Conservation (phyloP, 1,140 invertebrate genomes). For the Procambarus clarkii region DNA sequence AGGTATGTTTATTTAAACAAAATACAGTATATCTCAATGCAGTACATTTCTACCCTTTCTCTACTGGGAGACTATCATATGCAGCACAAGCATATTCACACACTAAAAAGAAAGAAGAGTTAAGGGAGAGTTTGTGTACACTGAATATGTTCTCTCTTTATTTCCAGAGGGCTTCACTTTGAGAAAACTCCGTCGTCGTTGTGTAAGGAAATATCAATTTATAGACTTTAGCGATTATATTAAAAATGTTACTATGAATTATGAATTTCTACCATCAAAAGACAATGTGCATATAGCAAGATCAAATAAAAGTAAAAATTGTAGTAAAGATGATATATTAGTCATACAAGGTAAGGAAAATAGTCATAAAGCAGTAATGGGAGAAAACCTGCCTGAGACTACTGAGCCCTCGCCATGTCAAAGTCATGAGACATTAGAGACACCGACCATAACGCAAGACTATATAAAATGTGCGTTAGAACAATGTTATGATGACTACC, state of each 20-base stretch:
- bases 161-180: conserved; percentile 37
- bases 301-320: neutral
- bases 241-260: conserved; percentile 36
- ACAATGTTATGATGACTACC: conserved; percentile 22
- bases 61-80: too few relatives aligned
- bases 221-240: conserved; percentile 41
- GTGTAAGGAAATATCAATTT: conserved; percentile 52
- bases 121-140: too few relatives aligned
- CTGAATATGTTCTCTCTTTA: too few relatives aligned
- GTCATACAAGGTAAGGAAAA: neutral
- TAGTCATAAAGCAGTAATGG: neutral
- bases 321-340: neutral
- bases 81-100: too few relatives aligned
- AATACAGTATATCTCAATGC: too few relatives aligned
- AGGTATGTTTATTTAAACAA: too few relatives aligned
- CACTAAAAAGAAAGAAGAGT: too few relatives aligned
- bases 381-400: neutral
- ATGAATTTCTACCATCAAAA: conserved; percentile 30
- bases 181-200: conserved; percentile 45
- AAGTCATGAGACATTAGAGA: neutral
- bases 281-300: neutral
- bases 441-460: neutral
- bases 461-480: conserved; percentile 5
- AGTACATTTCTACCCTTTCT: too few relatives aligned
- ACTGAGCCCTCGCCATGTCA: neutral